These are phyloP conservation scores for Hipposideros larvatus DNA, from an alignment of 2,797 vertebrate genomes.

Conservation along the genomic window DNA sequence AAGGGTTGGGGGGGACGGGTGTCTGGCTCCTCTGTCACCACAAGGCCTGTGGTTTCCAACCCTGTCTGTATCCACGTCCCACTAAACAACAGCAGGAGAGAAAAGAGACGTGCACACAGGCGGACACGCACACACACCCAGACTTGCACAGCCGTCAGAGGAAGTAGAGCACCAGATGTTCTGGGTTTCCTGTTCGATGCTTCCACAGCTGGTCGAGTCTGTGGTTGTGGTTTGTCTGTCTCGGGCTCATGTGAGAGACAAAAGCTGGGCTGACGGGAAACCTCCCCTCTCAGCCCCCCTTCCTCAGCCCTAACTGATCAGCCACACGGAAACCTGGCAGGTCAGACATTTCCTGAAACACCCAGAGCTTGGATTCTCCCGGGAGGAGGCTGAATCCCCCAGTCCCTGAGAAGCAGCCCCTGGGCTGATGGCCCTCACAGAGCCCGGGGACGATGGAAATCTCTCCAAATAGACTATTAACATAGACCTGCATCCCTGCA, in stretches of 20 bases:
- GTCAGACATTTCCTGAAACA: constrained; percentile 56
- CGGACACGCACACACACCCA: not conserved
- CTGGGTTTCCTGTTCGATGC: constrained; percentile 82
- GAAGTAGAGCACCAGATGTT: constrained; percentile 87
- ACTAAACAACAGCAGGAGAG: constrained; percentile 47
- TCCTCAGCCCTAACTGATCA: constrained; percentile 67
- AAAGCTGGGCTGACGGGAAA: constrained; percentile 80
- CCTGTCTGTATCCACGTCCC: constrained; percentile 70
- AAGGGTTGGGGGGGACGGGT: not conserved
- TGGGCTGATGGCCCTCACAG: not conserved
- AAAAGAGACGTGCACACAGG: not conserved
- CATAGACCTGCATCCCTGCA: not conserved
- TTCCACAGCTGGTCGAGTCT: constrained; percentile 81
- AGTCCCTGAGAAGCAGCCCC: not conserved
- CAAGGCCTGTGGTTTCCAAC: constrained; percentile 74
- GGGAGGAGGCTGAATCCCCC: not conserved
- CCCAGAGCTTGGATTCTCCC: constrained; percentile 49
- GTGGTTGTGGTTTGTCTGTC: constrained; percentile 87
- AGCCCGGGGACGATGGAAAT: not conserved
- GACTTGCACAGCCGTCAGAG: constrained; percentile 64
- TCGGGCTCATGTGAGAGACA: constrained; percentile 82
- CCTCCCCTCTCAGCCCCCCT: not conserved
- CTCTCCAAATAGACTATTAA: not conserved
- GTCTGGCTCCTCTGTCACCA: constrained; percentile 73
- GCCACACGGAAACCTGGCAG: constrained; percentile 71